These are phyloP conservation scores for Rhyzopertha dominica DNA, from an alignment of 1,140 invertebrate genomes.

Conservation along the genomic window DNA sequence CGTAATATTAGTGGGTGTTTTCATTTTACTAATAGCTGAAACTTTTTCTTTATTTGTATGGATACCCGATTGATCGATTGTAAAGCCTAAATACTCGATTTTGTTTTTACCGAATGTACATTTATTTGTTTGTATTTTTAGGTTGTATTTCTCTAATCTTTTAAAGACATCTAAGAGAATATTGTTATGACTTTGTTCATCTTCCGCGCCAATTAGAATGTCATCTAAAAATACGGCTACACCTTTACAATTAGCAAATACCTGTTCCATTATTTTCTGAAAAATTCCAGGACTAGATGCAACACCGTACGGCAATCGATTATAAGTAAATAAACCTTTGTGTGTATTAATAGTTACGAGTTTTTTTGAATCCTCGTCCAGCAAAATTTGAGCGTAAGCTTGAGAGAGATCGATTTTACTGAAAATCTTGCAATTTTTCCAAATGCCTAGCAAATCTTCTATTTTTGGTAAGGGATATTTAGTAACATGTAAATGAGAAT, in stretches of 20 bases:
- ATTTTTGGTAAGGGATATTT: too few species aligned
- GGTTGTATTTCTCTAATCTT: conserved; percentile 16
- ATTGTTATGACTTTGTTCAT: conserved; percentile 23
- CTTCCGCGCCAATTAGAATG: conserved; percentile 32
- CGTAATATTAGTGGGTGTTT: conserved; percentile 33
- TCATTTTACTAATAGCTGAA: conserved; percentile 31
- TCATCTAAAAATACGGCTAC: conserved; percentile 39
- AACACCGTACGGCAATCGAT: conserved; percentile 37
- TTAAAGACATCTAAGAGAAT: conserved; percentile 19
- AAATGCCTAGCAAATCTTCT: too few species aligned
- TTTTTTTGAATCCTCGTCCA: conserved; percentile 33
- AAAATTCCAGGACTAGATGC: conserved; percentile 38
- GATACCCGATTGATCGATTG: conserved; percentile 38
- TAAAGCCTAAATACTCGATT: conserved; percentile 43
- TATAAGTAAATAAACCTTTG: conserved; percentile 37
- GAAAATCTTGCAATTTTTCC: too few species aligned
- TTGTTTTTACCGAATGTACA: conserved; percentile 29
- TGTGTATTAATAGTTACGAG: conserved; percentile 42
- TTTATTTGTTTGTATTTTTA: conserved; percentile 35
- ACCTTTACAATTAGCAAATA: conserved; percentile 27
- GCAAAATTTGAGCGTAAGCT: conserved; percentile 9
- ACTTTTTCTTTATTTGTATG: conserved; percentile 42
- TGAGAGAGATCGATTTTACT: conserved; percentile 13
- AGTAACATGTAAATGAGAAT: too few species aligned
- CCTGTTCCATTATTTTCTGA: conserved; percentile 33